A percentile compares a stretch with the other conserved stretches of the same genome.
These are phyloP conservation scores for Pocota personata DNA, from an alignment of 2,888 invertebrate genomes.

Conservation along the genomic window DNA sequence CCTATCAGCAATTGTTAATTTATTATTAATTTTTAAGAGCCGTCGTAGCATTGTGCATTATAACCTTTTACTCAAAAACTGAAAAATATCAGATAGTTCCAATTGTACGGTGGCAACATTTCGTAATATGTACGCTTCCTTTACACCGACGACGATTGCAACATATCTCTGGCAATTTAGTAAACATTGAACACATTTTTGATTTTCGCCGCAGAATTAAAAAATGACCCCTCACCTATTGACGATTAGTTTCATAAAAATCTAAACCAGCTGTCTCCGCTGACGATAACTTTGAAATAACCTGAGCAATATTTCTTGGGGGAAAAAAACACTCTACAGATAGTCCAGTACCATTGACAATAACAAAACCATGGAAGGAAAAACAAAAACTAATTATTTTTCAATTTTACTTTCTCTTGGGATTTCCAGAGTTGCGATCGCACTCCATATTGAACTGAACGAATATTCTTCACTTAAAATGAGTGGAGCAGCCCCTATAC, in stretches of 20 bases:
- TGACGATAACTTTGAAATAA: conserved; percentile 32
- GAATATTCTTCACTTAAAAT: conserved; percentile 24
- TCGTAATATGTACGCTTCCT: background rate
- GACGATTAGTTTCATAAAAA: conserved; percentile 11
- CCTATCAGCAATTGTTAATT: too few relatives aligned
- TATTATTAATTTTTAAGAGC: too few relatives aligned
- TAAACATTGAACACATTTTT: background rate
- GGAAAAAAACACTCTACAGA: background rate
- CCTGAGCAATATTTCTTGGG: background rate
- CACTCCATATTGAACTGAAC: conserved; percentile 13
- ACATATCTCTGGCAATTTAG: background rate
- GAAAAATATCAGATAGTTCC: too few relatives aligned
- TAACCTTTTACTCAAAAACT: too few relatives aligned
- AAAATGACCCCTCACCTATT: conserved; percentile 22
- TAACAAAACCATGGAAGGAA: background rate
- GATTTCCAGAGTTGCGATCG: conserved; percentile 23
- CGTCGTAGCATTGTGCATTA: too few relatives aligned
- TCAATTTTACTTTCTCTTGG: conserved; percentile 10
- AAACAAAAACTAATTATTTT: conserved; percentile 5
- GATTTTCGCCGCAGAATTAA: background rate
- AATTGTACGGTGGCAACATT: background rate
- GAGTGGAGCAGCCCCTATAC: conserved; percentile 18
- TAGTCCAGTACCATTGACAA: background rate
- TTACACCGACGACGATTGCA: background rate
- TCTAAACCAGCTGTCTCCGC: background rate